These are phyloP conservation scores for Parasteatoda lunata DNA, from an alignment of 2,888 invertebrate species.

Conservation along the genomic window DNA sequence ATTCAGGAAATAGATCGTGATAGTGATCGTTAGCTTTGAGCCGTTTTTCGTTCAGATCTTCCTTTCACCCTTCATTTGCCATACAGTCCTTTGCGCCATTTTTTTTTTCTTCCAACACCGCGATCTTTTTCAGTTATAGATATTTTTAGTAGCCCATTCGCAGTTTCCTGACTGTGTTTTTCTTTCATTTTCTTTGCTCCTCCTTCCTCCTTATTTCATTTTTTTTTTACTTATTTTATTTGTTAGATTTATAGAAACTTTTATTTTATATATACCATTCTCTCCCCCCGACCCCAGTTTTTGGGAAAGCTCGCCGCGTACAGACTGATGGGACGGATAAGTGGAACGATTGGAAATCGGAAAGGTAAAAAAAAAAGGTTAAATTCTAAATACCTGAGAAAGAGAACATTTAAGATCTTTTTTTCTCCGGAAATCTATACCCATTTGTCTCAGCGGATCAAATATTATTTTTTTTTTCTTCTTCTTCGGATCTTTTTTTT, in stretches of 20 bases:
- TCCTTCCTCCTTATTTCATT: neutral
- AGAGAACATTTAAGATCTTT: neutral
- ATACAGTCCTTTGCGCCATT: neutral
- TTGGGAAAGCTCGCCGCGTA: neutral
- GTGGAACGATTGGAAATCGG: neutral
- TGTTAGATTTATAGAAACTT: slow-evolving; percentile 45
- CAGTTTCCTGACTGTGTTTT: slow-evolving; percentile 15
- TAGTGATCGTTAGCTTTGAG: slow-evolving; percentile 52
- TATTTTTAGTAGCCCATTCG: slow-evolving; percentile 21
- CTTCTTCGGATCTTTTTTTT: no score
- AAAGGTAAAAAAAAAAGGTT: neutral
- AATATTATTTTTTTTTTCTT: no score
- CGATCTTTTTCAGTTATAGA: slow-evolving; percentile 3
- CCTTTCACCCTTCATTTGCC: slow-evolving; percentile 51
- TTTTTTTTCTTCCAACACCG: neutral
- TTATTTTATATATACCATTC: slow-evolving; percentile 35
- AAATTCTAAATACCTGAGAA: slow-evolving; percentile 2
- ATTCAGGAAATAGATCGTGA: slow-evolving; percentile 64
- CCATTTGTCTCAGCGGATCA: neutral
- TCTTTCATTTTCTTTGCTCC: neutral
- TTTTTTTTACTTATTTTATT: slow-evolving; percentile 14
- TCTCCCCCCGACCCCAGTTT: neutral
- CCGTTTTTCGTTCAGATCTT: slow-evolving; percentile 22
- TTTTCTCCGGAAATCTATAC: neutral
- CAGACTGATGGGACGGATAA: slow-evolving; percentile 5